These are phyloP conservation scores for Tetrapedia diversipes DNA, from an alignment of 2,888 invertebrate genomes.

Conservation along the genomic window DNA sequence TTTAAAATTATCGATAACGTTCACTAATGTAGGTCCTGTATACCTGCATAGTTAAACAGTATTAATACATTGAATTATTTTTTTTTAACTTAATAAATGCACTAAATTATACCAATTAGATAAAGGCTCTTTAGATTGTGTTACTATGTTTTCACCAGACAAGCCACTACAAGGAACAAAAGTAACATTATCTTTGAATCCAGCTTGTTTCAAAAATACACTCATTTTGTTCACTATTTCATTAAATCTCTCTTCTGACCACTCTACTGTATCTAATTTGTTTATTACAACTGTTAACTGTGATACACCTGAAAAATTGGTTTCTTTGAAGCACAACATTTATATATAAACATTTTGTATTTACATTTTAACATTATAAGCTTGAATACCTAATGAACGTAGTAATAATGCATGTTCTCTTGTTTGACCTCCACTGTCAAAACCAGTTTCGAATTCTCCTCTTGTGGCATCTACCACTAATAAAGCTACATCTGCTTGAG, in stretches of 20 bases:
- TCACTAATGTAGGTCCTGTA: slow-evolving; percentile 91
- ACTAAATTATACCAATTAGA: slow-evolving; percentile 85
- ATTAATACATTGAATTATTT: slow-evolving; percentile 2
- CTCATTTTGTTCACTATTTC: slow-evolving; percentile 94
- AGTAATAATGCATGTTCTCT: slow-evolving; percentile 98
- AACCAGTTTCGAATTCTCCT: slow-evolving; percentile 99
- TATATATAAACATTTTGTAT: slow-evolving; percentile 8
- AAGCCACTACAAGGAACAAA: slow-evolving; percentile 98
- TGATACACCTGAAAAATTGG: slow-evolving; percentile 89
- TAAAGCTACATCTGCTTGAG: slow-evolving; percentile 98
- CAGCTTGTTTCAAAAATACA: slow-evolving; percentile 93
- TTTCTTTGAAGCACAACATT: slow-evolving; percentile 13
- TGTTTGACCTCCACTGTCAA: slow-evolving; percentile 98
- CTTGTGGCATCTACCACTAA: slow-evolving; percentile 97
- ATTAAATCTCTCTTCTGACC: slow-evolving; percentile 95
- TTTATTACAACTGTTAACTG: slow-evolving; percentile 98
- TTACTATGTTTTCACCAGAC: slow-evolving; percentile 95
- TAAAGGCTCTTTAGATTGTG: slow-evolving; percentile 86
- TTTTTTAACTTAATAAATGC: not conserved
- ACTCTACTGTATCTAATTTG: slow-evolving; percentile 97
- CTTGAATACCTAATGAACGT: slow-evolving; percentile 86
- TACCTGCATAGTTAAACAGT: slow-evolving; percentile 85
- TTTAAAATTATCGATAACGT: slow-evolving; percentile 94
- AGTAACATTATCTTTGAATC: slow-evolving; percentile 94
- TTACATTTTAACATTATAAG: slow-evolving; percentile 10